Conservation (phyloP, 64 coral and sea anemone species). For the Pocillopora damicornis region DNA sequence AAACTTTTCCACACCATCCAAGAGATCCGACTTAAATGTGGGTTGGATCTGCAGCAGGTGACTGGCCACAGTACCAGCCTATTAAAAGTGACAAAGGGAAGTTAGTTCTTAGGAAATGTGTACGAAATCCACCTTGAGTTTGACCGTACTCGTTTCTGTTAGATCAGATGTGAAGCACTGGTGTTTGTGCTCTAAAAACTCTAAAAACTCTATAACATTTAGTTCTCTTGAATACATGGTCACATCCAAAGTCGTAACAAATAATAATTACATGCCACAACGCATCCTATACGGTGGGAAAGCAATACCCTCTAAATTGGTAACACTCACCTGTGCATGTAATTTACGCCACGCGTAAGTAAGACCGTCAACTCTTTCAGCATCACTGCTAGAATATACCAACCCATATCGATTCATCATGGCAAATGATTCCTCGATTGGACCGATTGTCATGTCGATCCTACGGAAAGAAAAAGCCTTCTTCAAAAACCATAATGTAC, state of each 20-base stretch:
- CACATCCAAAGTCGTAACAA: too few relatives aligned
- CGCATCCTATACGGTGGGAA: too few relatives aligned
- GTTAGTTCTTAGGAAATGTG: background rate
- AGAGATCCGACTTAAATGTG: constrained; percentile 81
- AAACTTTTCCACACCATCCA: constrained; percentile 82
- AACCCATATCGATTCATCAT: constrained; percentile 93
- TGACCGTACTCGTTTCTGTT: too few relatives aligned
- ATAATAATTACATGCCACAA: too few relatives aligned
- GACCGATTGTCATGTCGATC: constrained; percentile 99
- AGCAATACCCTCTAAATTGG: background rate
- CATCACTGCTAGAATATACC: constrained; percentile 87
- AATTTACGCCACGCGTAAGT: constrained; percentile 98
- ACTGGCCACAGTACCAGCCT: constrained; percentile 80
- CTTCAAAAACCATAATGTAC: background rate
- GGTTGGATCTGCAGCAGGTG: constrained; percentile 92
- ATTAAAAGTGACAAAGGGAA: background rate
- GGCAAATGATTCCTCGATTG: constrained; percentile 98
- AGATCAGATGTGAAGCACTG: too few relatives aligned
- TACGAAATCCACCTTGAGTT: too few relatives aligned
- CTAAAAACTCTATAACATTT: too few relatives aligned
- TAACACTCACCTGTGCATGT: constrained; percentile 62
- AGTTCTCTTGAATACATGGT: too few relatives aligned
- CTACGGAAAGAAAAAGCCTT: constrained; percentile 18
- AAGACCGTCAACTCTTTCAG: constrained; percentile 89
- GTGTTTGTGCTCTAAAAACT: too few relatives aligned